Conservation (phyloP, 2,113 vertebrate species). For the Neogale vison region DNA sequence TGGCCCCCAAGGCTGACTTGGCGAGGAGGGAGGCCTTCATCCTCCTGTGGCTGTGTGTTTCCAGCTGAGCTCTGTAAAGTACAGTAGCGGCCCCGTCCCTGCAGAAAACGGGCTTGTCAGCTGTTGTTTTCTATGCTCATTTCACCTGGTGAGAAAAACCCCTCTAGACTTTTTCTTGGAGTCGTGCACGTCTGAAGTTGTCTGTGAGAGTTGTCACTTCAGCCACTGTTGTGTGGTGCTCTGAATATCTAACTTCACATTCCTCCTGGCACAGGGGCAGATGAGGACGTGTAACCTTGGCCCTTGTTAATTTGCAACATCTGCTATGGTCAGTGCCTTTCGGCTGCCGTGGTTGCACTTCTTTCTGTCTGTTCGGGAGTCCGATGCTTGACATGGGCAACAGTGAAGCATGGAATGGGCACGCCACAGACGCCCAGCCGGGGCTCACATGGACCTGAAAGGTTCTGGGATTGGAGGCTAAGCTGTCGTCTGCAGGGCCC, state of each 20-base stretch:
- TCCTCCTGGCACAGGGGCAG: background rate
- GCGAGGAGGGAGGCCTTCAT: background rate
- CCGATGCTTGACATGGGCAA: background rate
- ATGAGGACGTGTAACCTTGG: fast-evolving
- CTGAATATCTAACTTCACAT: background rate
- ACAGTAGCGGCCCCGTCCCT: fast-evolving
- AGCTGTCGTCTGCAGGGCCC: background rate
- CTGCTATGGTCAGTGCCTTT: background rate
- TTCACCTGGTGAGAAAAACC: background rate
- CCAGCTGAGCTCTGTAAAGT: background rate
- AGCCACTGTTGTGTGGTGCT: background rate
- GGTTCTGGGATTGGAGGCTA: too few relatives aligned
- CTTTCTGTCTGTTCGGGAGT: background rate
- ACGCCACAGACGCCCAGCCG: fast-evolving
- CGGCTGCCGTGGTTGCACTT: background rate
- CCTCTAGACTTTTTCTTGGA: background rate
- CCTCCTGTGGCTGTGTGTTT: fast-evolving
- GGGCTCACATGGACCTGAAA: fast-evolving
- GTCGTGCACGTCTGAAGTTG: background rate
- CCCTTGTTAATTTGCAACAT: background rate
- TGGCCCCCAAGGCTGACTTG: fast-evolving
- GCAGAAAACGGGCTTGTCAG: background rate
- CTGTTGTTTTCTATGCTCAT: fast-evolving
- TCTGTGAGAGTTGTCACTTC: background rate
- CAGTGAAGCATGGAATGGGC: fast-evolving